A percentile compares a stretch with the other conserved stretches of the same genome.
Evolutionary conservation across 2,888 invertebrate species (phyloP).

Genomic region (Hydriomena furcata): DNA sequence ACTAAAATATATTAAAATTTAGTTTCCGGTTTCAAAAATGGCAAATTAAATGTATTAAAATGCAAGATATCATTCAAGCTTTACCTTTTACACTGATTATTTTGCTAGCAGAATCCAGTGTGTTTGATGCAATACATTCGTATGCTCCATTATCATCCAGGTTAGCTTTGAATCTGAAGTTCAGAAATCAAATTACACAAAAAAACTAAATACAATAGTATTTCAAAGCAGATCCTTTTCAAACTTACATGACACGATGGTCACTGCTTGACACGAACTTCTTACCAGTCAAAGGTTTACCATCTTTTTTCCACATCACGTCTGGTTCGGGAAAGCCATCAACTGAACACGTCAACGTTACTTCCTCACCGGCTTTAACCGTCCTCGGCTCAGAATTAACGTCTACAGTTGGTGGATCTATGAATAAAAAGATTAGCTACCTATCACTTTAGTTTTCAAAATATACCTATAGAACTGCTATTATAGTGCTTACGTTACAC

Average conservation of each 20-base stretch:
- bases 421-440: neutral
- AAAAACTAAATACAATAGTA: neutral
- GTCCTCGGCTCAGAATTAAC: neutral
- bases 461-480: no score
- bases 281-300: neutral
- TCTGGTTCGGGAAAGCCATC: slow-evolving; percentile 14
- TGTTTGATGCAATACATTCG: slow-evolving; percentile 15
- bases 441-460: no score
- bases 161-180: slow-evolving; percentile 9
- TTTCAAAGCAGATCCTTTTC: neutral
- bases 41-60: no score
- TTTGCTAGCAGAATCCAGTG: slow-evolving; percentile 7
- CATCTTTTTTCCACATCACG: slow-evolving; percentile 10
- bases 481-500: no score
- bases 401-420: slow-evolving; percentile 15
- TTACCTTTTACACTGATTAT: slow-evolving; percentile 7
- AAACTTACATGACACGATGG: slow-evolving; percentile 13
- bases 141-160: slow-evolving; percentile 12
- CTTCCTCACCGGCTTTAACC: neutral
- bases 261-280: slow-evolving; percentile 12
- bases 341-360: slow-evolving; percentile 5
- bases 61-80: no score
- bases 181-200: neutral
- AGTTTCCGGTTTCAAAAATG: no score
- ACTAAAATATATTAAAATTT: neutral